These are phyloP conservation scores for Nyctibius bracteatus DNA, from an alignment of 2,113 vertebrate genomes.

Conservation along the genomic window DNA sequence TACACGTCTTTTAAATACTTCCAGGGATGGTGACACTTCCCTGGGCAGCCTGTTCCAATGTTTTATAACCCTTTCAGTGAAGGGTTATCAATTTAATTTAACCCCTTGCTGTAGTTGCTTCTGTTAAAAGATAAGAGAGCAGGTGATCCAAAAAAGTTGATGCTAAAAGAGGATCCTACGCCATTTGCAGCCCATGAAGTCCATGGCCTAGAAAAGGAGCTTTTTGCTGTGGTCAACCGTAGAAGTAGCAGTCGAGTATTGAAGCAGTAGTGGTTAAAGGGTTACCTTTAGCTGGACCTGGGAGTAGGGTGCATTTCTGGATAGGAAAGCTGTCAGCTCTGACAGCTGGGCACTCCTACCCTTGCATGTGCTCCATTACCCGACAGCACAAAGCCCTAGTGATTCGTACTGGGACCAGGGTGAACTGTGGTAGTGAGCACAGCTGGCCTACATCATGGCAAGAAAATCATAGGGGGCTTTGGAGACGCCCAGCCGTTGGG, in stretches of 20 bases:
- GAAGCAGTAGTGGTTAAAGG: neutral
- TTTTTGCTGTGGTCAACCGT: neutral
- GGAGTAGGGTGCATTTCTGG: neutral
- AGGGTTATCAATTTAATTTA: too few species aligned
- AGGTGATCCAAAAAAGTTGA: neutral
- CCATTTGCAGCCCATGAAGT: neutral
- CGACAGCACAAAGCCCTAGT: neutral
- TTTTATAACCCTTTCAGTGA: too few species aligned
- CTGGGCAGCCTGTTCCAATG: too few species aligned
- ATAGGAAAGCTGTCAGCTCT: neutral
- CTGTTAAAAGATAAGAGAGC: neutral
- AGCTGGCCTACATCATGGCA: neutral
- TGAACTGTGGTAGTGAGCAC: fast-evolving
- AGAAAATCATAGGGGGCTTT: neutral
- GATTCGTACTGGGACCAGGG: fast-evolving
- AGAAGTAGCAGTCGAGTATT: neutral
- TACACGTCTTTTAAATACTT: too few species aligned
- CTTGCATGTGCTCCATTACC: neutral
- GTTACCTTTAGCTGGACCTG: neutral
- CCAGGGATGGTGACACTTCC: too few species aligned
- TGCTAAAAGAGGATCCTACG: neutral
- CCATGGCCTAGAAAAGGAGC: neutral
- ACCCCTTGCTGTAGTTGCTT: neutral
- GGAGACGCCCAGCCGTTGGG: neutral
- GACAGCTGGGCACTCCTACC: neutral